Evolutionary conservation across 2,113 vertebrate genomes (phyloP).

Genomic region (Silurus glanis): DNA sequence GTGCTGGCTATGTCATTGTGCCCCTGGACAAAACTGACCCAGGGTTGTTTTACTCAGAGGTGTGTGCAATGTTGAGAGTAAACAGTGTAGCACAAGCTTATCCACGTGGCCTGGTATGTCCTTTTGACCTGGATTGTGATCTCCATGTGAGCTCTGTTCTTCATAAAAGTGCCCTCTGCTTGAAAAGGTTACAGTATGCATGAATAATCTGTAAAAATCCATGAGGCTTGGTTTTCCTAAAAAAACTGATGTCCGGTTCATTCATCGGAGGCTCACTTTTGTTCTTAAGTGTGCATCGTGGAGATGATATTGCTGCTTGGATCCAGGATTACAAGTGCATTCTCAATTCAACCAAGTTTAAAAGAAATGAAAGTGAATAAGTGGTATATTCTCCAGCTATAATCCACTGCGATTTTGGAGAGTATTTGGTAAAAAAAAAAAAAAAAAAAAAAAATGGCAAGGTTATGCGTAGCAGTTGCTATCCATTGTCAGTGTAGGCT

Average conservation of each 20-base stretch:
- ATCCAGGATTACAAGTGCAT: background rate
- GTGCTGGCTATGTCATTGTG: slow-evolving; percentile 29
- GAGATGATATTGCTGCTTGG: too few relatives aligned
- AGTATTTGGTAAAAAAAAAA: too few relatives aligned
- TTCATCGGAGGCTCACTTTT: background rate
- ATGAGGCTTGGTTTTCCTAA: too few relatives aligned
- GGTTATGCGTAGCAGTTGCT: background rate
- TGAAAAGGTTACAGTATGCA: background rate
- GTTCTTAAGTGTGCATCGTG: background rate
- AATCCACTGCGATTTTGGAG: background rate
- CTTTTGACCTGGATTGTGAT: slow-evolving; percentile 20
- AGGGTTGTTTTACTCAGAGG: background rate
- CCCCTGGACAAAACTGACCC: slow-evolving; percentile 47
- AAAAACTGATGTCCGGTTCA: too few relatives aligned
- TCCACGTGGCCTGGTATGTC: slow-evolving; percentile 5
- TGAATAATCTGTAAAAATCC: background rate
- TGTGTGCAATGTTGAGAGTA: slow-evolving; percentile 51
- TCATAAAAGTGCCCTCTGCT: background rate
- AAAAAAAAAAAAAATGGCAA: background rate
- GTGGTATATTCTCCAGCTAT: background rate
- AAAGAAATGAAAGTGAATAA: background rate
- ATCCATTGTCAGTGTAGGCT: background rate
- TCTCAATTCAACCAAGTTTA: background rate
- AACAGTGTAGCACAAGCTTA: slow-evolving; percentile 42
- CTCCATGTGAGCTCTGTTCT: background rate